Evolutionary conservation across 2,797 vertebrate species (phyloP), one percentile per base, ranked within the genome.

Genomic region (Decapterus maruadsi): DNA sequence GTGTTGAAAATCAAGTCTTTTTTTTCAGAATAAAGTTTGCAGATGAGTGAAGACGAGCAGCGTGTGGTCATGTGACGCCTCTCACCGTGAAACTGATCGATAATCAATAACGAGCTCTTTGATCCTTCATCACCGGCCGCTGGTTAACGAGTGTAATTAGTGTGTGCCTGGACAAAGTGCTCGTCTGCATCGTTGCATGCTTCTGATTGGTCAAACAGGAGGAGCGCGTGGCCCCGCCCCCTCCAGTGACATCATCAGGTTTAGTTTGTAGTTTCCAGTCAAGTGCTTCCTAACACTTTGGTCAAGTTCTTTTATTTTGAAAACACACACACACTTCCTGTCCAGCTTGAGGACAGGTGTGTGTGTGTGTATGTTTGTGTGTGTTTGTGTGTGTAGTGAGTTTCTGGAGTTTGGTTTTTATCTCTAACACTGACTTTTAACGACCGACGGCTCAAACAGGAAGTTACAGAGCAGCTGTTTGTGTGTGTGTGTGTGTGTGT

Each of bases 131-230:
- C 22, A 22, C 20, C 12, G n/a, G 11, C 50, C 11, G 50, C 22
- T 51, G 1, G 4, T 4, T 51, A 22, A 22, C 22, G 20, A 8
- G 6, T 48, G 5, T 43, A 31, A 64, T 74, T 68, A 68, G 59
- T 75, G 66, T 26, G 6, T 53, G 50, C 46, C 14, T 75, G 40
- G 29, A 38, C 66, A 80, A 69, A 75, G 72, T 80, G 78, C 55
- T 73, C 26, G 11, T 53, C 42, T 20, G n/a, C 6, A 51, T 51
- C 48, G 12, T 2, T 6, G 13, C 6, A 34, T 26, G 26, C 0
- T 19, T 50, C 46, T 20, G 50, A 55, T 55, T 55, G 22, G 10
- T 12, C 3, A 34, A 51, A 51, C 48, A 12, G 51, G 22, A 26
- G 12, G 26, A 26, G 26, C 9, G 46, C 46, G 38, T 26, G 19